These are phyloP conservation scores for Lichenostomus cassidix DNA, from an alignment of 2,113 vertebrate genomes.

Conservation along the genomic window DNA sequence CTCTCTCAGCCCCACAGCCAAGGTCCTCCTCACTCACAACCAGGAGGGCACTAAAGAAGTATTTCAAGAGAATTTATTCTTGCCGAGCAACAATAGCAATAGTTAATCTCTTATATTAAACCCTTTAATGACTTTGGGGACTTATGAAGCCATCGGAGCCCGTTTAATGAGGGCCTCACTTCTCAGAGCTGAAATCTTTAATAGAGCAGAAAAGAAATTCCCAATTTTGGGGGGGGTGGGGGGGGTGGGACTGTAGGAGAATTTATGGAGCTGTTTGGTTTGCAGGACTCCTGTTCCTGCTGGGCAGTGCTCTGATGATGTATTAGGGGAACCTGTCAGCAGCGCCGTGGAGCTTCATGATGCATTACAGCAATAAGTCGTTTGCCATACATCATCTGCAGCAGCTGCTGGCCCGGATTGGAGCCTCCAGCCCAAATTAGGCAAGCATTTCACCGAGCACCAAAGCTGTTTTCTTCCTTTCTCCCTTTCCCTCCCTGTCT, in stretches of 20 bases:
- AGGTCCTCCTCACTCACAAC: background rate
- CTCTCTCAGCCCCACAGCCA: background rate
- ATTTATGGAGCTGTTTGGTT: slow-evolving; percentile 69
- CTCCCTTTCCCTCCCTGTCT: background rate
- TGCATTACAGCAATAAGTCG: slow-evolving; percentile 70
- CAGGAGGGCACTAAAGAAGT: background rate
- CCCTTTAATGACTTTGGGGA: slow-evolving; percentile 22
- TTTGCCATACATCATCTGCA: slow-evolving; percentile 69
- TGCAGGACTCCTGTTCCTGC: slow-evolving; percentile 68
- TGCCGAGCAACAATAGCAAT: background rate
- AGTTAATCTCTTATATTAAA: slow-evolving; percentile 13
- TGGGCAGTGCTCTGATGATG: slow-evolving; percentile 69
- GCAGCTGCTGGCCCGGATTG: slow-evolving; percentile 46
- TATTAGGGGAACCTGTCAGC: slow-evolving; percentile 70
- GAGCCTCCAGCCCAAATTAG: slow-evolving; percentile 1
- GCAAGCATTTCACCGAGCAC: background rate
- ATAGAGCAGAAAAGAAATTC: slow-evolving; percentile 72
- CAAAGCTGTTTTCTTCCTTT: background rate
- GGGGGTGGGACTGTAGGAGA: background rate
- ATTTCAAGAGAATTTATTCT: slow-evolving; percentile 44
- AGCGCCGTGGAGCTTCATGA: slow-evolving; percentile 65
- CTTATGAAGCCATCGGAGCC: slow-evolving; percentile 46
- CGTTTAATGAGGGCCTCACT: slow-evolving; percentile 49
- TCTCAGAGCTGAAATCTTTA: slow-evolving; percentile 60
- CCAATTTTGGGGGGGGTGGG: background rate